phyloP scores from a whole-genome alignment of 2,888 invertebrate species.

The Drosophila barbarae region DNA sequence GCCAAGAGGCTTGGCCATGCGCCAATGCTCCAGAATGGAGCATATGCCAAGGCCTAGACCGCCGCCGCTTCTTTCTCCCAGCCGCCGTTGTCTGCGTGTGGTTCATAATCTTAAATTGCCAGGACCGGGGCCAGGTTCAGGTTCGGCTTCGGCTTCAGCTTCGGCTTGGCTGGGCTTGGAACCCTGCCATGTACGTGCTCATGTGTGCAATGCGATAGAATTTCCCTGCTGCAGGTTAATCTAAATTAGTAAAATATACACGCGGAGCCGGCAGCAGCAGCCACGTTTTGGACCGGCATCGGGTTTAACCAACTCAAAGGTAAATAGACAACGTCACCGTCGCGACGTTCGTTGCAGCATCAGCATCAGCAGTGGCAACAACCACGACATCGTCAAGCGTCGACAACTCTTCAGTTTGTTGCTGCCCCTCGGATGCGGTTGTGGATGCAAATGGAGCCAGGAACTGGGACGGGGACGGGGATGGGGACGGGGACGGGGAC shows the following conservation, averaged over 20 bases:
- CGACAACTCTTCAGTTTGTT: conserved; percentile 64
- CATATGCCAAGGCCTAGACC: conserved; percentile 46
- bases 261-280: conserved; percentile 40
- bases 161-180: conserved; percentile 20
- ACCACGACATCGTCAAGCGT: conserved; percentile 61
- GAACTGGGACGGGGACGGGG: conserved; percentile 15
- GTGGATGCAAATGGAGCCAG: conserved; percentile 20
- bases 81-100: conserved; percentile 56
- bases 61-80: conserved; percentile 17
- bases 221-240: conserved; percentile 72
- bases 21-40: conserved; percentile 19
- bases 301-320: conserved; percentile 71
- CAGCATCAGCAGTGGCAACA: conserved; percentile 18
- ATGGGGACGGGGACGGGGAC: neutral
- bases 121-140: conserved; percentile 20
- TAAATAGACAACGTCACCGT: conserved; percentile 59
- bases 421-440: conserved; percentile 37
- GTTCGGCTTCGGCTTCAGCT: conserved; percentile 6
- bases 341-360: conserved; percentile 24
- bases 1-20: conserved; percentile 35
- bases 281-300: conserved; percentile 28
- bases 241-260: conserved; percentile 75
- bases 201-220: conserved; percentile 73
- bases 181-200: conserved; percentile 62
- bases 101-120: conserved; percentile 73